Conservation (phyloP, 2,113 vertebrate genomes). For the Ascaphus truei region DNA sequence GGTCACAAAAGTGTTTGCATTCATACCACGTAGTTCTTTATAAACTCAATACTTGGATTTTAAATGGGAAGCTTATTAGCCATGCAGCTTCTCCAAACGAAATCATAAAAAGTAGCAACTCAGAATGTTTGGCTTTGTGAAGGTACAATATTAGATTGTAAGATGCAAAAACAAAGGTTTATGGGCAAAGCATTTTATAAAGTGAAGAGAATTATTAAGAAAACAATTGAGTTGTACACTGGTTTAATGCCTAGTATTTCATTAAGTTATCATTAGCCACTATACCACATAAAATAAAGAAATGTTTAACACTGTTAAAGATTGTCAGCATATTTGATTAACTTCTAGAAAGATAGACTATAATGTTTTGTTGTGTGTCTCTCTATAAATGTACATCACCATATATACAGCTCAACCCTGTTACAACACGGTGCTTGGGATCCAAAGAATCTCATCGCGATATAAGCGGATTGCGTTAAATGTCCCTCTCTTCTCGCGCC, state of each 20-base stretch:
- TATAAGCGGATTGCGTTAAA: too few relatives aligned
- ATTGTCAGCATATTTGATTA: too few relatives aligned
- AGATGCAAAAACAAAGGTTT: conserved; percentile 36
- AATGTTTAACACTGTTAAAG: too few relatives aligned
- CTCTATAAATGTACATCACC: too few relatives aligned
- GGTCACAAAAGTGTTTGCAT: conserved; percentile 59
- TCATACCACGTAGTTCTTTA: conserved; percentile 56
- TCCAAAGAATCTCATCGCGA: too few relatives aligned
- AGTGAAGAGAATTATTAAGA: not conserved
- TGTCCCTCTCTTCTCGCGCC: too few relatives aligned
- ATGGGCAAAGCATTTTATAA: conserved; percentile 15
- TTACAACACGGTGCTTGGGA: too few relatives aligned
- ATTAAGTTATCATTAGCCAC: not conserved
- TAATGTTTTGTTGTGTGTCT: too few relatives aligned
- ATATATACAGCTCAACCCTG: too few relatives aligned
- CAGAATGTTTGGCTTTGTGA: conserved; percentile 46
- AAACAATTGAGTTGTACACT: not conserved
- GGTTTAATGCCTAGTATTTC: not conserved
- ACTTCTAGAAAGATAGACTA: too few relatives aligned
- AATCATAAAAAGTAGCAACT: conserved; percentile 51
- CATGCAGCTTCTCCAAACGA: conserved; percentile 51
- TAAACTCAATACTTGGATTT: conserved; percentile 48
- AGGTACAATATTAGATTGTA: conserved; percentile 43
- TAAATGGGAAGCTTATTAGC: conserved; percentile 59
- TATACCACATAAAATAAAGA: too few relatives aligned